Conservation (phyloP, 2,797 vertebrate genomes). For the Echiichthys vipera region DNA sequence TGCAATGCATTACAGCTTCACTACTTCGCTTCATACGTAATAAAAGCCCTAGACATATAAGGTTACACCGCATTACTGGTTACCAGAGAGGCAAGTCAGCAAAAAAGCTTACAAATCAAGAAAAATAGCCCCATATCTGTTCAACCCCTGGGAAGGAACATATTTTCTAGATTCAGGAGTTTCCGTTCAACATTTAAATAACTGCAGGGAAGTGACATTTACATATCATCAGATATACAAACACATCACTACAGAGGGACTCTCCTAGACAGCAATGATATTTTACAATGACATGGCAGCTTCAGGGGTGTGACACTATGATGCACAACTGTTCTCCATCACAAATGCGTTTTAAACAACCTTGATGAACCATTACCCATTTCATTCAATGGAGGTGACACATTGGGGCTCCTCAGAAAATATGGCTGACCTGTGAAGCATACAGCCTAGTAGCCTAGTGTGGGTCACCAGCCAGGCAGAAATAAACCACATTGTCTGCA, state of each 20-base stretch:
- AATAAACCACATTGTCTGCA: constrained; percentile 19
- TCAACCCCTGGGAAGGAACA: neutral
- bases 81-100: no score
- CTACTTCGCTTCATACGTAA: no score
- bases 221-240: neutral
- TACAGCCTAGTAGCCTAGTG: neutral
- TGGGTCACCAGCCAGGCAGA: constrained; percentile 10
- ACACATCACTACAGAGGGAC: neutral
- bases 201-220: neutral
- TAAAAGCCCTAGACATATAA: no score
- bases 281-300: constrained; percentile 1
- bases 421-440: neutral
- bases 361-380: neutral
- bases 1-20: no score
- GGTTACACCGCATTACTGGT: no score
- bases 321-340: neutral
- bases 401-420: neutral
- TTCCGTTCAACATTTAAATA: neutral
- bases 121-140: no score
- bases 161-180: neutral
- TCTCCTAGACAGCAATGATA: neutral
- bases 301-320: neutral
- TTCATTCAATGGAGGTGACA: neutral
- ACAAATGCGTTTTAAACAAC: neutral
- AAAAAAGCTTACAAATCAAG: no score